phyloP scores from a whole-genome alignment of 1,140 invertebrate genomes.

The Archegozetes longisetosus region DNA sequence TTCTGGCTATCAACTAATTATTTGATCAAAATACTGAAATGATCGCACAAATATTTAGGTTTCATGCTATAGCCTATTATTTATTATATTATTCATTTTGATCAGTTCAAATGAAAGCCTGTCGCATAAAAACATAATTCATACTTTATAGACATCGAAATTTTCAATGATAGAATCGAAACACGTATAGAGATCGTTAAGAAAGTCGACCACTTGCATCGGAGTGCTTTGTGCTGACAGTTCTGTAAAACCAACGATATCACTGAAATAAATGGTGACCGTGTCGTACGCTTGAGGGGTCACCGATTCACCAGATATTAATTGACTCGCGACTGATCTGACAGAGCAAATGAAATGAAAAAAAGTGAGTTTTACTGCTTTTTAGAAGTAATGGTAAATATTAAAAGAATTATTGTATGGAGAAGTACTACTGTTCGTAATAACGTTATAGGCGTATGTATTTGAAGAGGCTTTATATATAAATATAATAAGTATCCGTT shows the following conservation, averaged over 20 bases:
- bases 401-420: too few relatives aligned
- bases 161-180: conserved; percentile 86
- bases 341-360: background rate
- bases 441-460: too few relatives aligned
- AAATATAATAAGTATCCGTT: background rate
- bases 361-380: too few relatives aligned
- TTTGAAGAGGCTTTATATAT: too few relatives aligned
- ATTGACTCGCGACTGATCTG: conserved; percentile 22
- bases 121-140: too few relatives aligned
- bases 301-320: conserved; percentile 74
- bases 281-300: conserved; percentile 86
- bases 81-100: background rate
- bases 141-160: conserved; percentile 89
- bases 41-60: too few relatives aligned
- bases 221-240: conserved; percentile 52
- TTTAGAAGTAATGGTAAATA: too few relatives aligned
- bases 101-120: background rate
- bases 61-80: too few relatives aligned
- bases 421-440: too few relatives aligned
- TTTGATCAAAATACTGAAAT: too few relatives aligned
- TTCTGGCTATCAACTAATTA: too few relatives aligned
- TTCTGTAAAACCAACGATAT: conserved; percentile 93
- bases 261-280: conserved; percentile 93
- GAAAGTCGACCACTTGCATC: conserved; percentile 58
- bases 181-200: conserved; percentile 86